Conservation (phyloP, 2,113 vertebrate genomes). For the Mastomys coucha region DNA sequence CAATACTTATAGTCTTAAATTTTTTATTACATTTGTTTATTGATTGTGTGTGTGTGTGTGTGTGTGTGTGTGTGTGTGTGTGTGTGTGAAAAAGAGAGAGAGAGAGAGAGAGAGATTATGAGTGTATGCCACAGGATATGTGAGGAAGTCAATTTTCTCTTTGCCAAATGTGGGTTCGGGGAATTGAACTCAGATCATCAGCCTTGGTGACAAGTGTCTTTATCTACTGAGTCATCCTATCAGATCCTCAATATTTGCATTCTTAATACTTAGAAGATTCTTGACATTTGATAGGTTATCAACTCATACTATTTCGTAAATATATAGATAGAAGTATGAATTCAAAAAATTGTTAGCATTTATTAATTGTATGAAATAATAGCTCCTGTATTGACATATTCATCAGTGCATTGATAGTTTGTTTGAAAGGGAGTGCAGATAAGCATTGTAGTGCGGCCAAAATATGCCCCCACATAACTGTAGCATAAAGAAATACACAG, state of each 20-base stretch:
- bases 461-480: neutral
- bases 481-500: neutral
- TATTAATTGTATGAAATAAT: neutral
- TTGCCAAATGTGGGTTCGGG: no score
- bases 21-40: neutral
- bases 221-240: no score
- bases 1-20: neutral
- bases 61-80: neutral
- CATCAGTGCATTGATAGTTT: neutral
- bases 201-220: no score
- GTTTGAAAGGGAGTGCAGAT: slow-evolving; percentile 4
- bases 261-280: neutral
- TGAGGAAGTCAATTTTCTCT: neutral
- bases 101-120: neutral
- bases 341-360: neutral
- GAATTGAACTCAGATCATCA: no score
- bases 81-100: neutral
- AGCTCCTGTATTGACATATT: neutral
- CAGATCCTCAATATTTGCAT: neutral
- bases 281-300: neutral
- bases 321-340: neutral
- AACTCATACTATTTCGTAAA: neutral
- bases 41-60: neutral
- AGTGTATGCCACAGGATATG: neutral
- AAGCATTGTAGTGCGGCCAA: neutral